These are phyloP conservation scores for Acanthoscelides obtectus DNA, from an alignment of 2,888 invertebrate genomes.

Conservation along the genomic window DNA sequence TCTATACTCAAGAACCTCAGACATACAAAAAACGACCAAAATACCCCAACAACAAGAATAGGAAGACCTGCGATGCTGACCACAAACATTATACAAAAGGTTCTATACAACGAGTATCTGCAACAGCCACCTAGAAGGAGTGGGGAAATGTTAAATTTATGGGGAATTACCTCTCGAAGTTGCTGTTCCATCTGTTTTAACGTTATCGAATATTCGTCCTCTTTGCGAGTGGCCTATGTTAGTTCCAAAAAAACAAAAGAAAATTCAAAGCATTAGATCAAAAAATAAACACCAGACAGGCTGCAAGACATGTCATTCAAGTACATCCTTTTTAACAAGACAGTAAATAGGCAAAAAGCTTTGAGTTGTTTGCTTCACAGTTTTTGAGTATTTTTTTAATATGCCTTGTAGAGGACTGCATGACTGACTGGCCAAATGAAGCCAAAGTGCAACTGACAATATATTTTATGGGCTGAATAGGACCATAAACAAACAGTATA, in stretches of 20 bases:
- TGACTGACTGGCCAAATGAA: too few species aligned
- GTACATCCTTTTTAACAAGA: constrained; percentile 11
- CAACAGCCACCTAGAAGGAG: neutral
- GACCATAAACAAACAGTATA: too few species aligned
- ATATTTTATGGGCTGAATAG: too few species aligned
- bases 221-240: constrained; percentile 87
- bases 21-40: neutral
- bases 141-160: neutral
- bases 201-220: constrained; percentile 89
- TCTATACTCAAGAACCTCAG: neutral
- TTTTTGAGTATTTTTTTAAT: too few species aligned
- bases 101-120: neutral
- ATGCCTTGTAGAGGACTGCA: too few species aligned
- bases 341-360: too few species aligned
- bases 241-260: constrained; percentile 36
- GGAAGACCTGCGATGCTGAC: neutral
- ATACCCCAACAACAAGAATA: neutral
- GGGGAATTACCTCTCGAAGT: constrained; percentile 79
- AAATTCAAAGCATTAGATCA: constrained; percentile 42
- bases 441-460: too few species aligned
- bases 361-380: too few species aligned
- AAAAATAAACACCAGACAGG: constrained; percentile 13
- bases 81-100: neutral
- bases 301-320: constrained; percentile 2
- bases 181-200: constrained; percentile 85